Conservation (phyloP, 30 jellyfish, hydroid and myxozoan genomes). For the Hydra vulgaris region DNA sequence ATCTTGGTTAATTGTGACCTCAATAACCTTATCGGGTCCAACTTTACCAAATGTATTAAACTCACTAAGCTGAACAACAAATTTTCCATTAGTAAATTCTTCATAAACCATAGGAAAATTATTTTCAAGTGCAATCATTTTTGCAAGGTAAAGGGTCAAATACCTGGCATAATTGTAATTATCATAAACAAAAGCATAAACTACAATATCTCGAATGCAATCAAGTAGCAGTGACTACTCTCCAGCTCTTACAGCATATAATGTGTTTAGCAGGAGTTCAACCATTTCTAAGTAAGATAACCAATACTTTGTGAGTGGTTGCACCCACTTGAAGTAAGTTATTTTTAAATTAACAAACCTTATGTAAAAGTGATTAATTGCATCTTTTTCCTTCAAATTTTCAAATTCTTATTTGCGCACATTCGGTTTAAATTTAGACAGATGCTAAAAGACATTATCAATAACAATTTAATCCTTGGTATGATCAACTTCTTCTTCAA, state of each 20-base stretch:
- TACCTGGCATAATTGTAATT: too few relatives aligned
- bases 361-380: neutral
- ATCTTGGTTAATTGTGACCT: too few relatives aligned
- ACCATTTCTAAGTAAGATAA: slow-evolving; percentile 3
- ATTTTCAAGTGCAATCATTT: too few relatives aligned
- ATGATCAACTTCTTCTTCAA: neutral
- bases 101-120: neutral
- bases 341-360: neutral
- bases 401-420: neutral
- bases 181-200: too few relatives aligned
- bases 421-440: neutral
- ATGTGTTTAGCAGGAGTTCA: too few relatives aligned
- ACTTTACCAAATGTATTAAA: slow-evolving; percentile 1
- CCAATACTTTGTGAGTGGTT: neutral
- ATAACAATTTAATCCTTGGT: neutral
- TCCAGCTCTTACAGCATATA: too few relatives aligned
- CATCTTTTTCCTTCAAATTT: neutral
- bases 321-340: neutral
- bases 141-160: too few relatives aligned
- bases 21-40: neutral
- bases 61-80: slow-evolving; percentile 1
- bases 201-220: too few relatives aligned
- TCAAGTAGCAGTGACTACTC: too few relatives aligned
- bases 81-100: neutral
- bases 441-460: neutral